Conservation (phyloP, 2,888 invertebrate species). For the Malacosoma neustria region DNA sequence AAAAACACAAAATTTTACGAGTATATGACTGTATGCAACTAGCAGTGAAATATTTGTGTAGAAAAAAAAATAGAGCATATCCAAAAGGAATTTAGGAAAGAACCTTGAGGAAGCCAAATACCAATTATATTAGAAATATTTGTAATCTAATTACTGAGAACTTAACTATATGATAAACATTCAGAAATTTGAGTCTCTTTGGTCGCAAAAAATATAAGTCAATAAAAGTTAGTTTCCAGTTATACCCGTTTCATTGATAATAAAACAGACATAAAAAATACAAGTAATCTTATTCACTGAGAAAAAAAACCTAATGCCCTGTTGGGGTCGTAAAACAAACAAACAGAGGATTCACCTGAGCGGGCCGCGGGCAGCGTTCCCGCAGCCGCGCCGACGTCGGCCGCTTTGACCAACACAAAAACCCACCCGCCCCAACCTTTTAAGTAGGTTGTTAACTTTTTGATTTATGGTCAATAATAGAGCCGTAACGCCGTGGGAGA, state of each 20-base stretch:
- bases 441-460: slow-evolving; percentile 75
- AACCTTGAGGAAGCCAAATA: too few relatives aligned
- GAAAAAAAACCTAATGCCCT: slow-evolving; percentile 66
- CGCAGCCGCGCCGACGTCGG: slow-evolving; percentile 55
- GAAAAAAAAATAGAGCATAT: too few relatives aligned
- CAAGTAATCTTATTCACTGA: slow-evolving; percentile 49
- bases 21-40: too few relatives aligned
- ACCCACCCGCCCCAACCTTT: slow-evolving; percentile 66
- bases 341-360: slow-evolving; percentile 52
- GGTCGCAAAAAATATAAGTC: too few relatives aligned
- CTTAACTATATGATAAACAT: too few relatives aligned
- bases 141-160: too few relatives aligned
- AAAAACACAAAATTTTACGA: too few relatives aligned
- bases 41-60: too few relatives aligned
- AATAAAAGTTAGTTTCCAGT: slow-evolving; percentile 7
- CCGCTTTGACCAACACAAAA: slow-evolving; percentile 68
- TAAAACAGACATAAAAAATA: neutral
- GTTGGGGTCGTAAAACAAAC: slow-evolving; percentile 72
- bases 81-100: too few relatives aligned
- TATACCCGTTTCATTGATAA: neutral
- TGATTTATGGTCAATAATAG: slow-evolving; percentile 75
- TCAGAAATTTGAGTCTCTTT: too few relatives aligned
- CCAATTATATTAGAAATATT: too few relatives aligned
- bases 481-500: slow-evolving; percentile 73
- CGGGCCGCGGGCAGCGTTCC: slow-evolving; percentile 21